Conservation (phyloP, 2,797 vertebrate genomes). For the Anas flavirostris region DNA sequence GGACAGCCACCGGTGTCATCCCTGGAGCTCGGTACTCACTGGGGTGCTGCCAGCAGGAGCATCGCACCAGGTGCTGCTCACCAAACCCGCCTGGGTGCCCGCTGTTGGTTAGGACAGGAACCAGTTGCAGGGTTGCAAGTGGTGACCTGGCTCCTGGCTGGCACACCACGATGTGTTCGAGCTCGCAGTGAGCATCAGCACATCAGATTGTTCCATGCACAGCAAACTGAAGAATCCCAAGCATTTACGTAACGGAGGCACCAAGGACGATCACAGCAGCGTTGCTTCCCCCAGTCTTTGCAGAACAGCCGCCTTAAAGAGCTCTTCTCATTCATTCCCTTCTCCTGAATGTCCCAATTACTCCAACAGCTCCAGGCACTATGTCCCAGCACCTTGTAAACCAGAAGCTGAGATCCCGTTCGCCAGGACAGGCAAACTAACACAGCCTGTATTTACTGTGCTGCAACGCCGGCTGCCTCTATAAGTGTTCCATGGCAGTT, state of each 20-base stretch:
- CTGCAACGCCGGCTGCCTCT: neutral
- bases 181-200: neutral
- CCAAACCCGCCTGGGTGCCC: neutral
- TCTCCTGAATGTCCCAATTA: slow-evolving; percentile 54
- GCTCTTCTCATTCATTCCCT: neutral
- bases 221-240: slow-evolving; percentile 2
- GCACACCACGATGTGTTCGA: neutral
- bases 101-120: neutral
- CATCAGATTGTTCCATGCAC: slow-evolving; percentile 24
- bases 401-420: neutral
- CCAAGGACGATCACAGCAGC: neutral
- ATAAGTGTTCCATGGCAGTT: neutral
- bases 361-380: neutral
- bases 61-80: neutral
- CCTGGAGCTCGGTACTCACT: too few species aligned
- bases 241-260: neutral
- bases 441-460: neutral
- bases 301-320: slow-evolving; percentile 15
- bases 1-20: neutral
- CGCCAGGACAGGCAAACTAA: slow-evolving; percentile 39
- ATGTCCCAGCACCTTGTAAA: slow-evolving; percentile 17
- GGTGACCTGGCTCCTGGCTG: neutral
- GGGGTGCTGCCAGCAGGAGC: neutral
- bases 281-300: slow-evolving; percentile 20
- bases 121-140: neutral